Evolutionary conservation across 1,140 invertebrate genomes (phyloP).

Genomic region (Cherax destructor): DNA sequence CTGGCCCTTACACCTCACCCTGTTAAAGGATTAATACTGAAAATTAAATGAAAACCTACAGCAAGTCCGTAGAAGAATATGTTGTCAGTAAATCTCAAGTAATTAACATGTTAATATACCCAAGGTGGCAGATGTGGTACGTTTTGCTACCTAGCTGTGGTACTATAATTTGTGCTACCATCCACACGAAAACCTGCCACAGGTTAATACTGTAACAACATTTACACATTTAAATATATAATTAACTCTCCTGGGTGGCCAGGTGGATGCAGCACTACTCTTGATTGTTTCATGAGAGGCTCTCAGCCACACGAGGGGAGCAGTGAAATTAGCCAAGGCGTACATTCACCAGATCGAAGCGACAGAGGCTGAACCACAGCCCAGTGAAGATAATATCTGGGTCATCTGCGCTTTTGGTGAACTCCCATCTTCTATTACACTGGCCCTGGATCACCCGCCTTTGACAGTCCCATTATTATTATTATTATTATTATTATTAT

Average conservation of each 20-base stretch:
- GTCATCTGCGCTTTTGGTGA: too few relatives aligned
- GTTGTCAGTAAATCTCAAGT: not conserved
- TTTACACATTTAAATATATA: too few relatives aligned
- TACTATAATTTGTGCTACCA: too few relatives aligned
- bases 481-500: too few relatives aligned
- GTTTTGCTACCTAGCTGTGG: too few relatives aligned
- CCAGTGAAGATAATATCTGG: too few relatives aligned
- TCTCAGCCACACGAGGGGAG: not conserved
- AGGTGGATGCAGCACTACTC: not conserved
- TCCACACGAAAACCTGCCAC: too few relatives aligned
- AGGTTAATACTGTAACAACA: not conserved
- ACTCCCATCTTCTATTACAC: too few relatives aligned
- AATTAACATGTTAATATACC: not conserved
- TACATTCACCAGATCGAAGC: too few relatives aligned
- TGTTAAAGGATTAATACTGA: not conserved
- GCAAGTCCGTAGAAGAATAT: not conserved
- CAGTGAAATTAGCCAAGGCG: not conserved
- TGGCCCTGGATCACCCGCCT: too few relatives aligned
- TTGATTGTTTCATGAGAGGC: not conserved
- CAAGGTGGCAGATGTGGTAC: not conserved
- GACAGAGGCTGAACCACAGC: too few relatives aligned
- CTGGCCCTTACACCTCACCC: not conserved
- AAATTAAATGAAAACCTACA: not conserved
- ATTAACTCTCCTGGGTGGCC: not conserved
- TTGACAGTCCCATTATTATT: too few relatives aligned